phyloP scores from a whole-genome alignment of 2,797 vertebrate species.

The Euthynnus affinis region DNA sequence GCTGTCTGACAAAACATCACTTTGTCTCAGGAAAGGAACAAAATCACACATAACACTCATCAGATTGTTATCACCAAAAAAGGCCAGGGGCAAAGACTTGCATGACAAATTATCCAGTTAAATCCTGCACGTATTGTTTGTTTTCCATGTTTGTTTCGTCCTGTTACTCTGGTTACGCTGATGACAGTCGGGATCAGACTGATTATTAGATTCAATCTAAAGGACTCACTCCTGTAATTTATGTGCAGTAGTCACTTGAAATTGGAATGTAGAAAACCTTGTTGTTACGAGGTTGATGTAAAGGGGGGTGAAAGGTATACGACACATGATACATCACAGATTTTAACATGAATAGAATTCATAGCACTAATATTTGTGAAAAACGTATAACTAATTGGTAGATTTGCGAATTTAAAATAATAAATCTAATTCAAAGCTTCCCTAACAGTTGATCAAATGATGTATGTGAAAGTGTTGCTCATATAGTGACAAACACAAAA shows the following conservation, averaged over 20 bases:
- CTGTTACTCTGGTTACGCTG: constrained; percentile 42
- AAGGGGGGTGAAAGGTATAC: background rate
- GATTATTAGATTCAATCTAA: constrained; percentile 11
- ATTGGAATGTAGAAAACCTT: constrained; percentile 5
- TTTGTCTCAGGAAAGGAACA: constrained; percentile 15
- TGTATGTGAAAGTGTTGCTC: too few species aligned
- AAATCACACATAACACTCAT: constrained; percentile 34
- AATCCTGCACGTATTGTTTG: constrained; percentile 21
- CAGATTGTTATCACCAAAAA: constrained; percentile 22
- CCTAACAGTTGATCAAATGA: background rate
- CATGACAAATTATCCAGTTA: constrained; percentile 33
- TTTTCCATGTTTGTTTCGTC: constrained; percentile 39
- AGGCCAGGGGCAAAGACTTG: background rate
- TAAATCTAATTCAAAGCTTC: background rate
- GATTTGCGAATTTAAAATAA: background rate
- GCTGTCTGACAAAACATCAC: constrained; percentile 22
- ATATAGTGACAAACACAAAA: too few species aligned
- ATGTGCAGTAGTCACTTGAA: constrained; percentile 14
- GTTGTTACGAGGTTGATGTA: background rate
- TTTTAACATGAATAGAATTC: background rate
- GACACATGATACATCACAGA: background rate
- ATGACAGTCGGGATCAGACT: constrained; percentile 21
- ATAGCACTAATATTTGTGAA: background rate
- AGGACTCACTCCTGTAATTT: constrained; percentile 37
- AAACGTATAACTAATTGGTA: background rate